phyloP scores from a whole-genome alignment of 2,888 invertebrate species.

The Arctia plantaginis region DNA sequence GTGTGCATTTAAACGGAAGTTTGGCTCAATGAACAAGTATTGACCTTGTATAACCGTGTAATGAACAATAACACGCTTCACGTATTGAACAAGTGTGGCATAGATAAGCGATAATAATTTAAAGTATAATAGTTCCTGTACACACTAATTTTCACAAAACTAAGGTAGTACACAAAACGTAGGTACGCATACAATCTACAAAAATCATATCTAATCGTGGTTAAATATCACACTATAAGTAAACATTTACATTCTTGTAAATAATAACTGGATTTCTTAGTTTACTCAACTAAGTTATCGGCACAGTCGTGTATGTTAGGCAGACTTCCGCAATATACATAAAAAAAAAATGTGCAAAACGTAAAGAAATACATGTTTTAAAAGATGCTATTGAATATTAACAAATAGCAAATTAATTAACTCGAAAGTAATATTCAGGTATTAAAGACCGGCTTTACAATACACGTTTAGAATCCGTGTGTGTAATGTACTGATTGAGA shows the following conservation, averaged over 20 bases:
- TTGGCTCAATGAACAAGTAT: constrained; percentile 58
- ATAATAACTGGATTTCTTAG: background rate
- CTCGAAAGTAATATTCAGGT: background rate
- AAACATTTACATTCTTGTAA: background rate
- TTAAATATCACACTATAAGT: background rate
- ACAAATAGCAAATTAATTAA: background rate
- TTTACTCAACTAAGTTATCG: background rate
- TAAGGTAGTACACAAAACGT: no score
- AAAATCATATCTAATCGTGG: background rate
- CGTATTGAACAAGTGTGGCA: constrained; percentile 39
- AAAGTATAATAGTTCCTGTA: background rate
- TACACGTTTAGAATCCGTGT: constrained; percentile 8
- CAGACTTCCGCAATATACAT: background rate
- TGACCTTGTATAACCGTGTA: constrained; percentile 62
- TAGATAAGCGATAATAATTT: constrained; percentile 16
- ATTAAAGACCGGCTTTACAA: constrained; percentile 3
- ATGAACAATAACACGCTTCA: constrained; percentile 55
- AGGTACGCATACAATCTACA: no score
- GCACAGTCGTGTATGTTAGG: constrained; percentile 1
- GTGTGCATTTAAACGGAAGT: constrained; percentile 59
- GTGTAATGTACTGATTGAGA: background rate
- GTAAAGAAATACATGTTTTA: background rate
- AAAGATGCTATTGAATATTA: constrained; percentile 10
- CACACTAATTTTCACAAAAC: background rate
- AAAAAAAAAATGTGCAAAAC: background rate